Evolutionary conservation across 2,888 invertebrate genomes (phyloP), one percentile per base, ranked within the genome.

Genomic region (Eilema sororculum): DNA sequence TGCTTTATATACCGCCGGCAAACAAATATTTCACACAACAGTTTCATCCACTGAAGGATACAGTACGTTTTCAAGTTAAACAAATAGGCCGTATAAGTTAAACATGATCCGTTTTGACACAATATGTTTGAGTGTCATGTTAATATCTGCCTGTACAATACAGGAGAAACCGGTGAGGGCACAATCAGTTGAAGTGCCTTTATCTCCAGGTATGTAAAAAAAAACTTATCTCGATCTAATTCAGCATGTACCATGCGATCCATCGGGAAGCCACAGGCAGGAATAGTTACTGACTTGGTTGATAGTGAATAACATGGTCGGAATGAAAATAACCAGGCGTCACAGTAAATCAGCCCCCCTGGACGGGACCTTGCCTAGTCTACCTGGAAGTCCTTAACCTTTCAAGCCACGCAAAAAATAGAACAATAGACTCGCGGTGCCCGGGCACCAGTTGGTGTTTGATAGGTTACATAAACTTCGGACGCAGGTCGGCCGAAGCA

Each of bases 131-230:
- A 76, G 78, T 73, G 71, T 90, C 24, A 68, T 90, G 25, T 57
- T 89, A 59, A 75, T 91, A 52, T 81, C 82, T 57, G 79, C 86
- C 65, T 87, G 83, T 75, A 83, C 88, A 66, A 67, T 93, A 56
- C 85, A 87, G 72, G 83, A 89, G 25, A 90, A 87, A 68, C 75
- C 80, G 65, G 90, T 89, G 3, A 84, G 76, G 62, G 88, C 90
- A 20, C 89, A 93, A 58, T 76, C 78, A 57, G 77, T 82, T 73
- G 94, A 94, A 85, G 83, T 94, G 30, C 88, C 91, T 74, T 73
- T 92, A 63, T 87, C 89, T 37, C 90, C 93, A 84, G 93, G 94
- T 94, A 87, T 78, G 74, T 68, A 57, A 1, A 12, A 37, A 37
- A 37, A 12, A 37, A 1, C 12, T 37, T 12, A 37, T 12, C 10